Conservation (phyloP, 2,888 invertebrate genomes). For the Plusia festucae region DNA sequence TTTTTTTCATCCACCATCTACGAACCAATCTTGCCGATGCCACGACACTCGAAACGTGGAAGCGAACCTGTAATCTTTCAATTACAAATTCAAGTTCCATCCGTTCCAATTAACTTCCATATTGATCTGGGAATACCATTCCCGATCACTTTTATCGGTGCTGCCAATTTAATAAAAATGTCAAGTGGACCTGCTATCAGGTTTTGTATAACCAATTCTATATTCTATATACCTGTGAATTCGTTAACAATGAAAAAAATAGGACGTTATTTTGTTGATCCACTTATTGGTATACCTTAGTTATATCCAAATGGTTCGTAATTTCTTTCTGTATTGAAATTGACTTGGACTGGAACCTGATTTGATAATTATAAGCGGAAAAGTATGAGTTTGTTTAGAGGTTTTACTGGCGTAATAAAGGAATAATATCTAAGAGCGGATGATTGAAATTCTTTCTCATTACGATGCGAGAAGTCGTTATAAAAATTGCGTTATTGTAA, state of each 20-base stretch:
- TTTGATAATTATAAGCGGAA: neutral
- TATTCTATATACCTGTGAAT: constrained; percentile 42
- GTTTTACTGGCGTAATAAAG: neutral
- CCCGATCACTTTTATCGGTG: constrained; percentile 67
- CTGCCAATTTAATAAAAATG: constrained; percentile 71
- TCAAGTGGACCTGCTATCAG: constrained; percentile 46
- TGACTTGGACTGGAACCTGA: neutral
- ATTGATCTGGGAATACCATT: constrained; percentile 74
- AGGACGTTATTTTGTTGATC: constrained; percentile 16
- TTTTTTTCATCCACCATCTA: constrained; percentile 40
- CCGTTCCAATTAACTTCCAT: constrained; percentile 82
- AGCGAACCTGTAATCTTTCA: constrained; percentile 79
- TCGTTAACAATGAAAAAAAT: constrained; percentile 35
- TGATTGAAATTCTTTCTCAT: too few species aligned
- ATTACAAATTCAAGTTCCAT: constrained; percentile 83
- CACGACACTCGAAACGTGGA: constrained; percentile 63
- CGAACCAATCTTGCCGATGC: constrained; percentile 62
- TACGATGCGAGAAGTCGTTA: too few species aligned
- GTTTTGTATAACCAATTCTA: constrained; percentile 31
- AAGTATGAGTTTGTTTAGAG: neutral
- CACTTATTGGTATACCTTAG: neutral
- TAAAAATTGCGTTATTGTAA: neutral
- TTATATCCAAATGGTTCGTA: neutral
- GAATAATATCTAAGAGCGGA: neutral
- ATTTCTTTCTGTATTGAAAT: neutral